phyloP scores from a whole-genome alignment of 2,888 invertebrate species.

The Camponotus fellah region DNA sequence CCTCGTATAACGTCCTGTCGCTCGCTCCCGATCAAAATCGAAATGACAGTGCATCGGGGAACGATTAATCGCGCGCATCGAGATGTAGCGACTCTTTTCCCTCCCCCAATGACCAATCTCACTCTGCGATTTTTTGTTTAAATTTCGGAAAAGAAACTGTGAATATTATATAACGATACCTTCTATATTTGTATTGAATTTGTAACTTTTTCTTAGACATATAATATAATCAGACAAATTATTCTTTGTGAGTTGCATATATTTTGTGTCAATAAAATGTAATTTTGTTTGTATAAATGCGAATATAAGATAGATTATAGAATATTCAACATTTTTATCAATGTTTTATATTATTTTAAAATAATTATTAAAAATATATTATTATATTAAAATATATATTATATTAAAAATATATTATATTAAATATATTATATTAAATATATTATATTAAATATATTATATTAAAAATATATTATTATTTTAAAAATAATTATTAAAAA shows the following conservation, averaged over 20 bases:
- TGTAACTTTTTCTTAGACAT: neutral
- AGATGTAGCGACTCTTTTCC: constrained; percentile 3
- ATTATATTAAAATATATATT: too few relatives aligned
- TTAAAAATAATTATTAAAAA: neutral
- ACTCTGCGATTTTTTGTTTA: neutral
- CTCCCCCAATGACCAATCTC: neutral
- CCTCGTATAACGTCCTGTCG: constrained; percentile 72
- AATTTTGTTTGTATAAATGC: neutral
- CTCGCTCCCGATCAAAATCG: constrained; percentile 75
- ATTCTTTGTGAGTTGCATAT: too few relatives aligned
- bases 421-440: too few relatives aligned
- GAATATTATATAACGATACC: neutral
- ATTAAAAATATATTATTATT: neutral
- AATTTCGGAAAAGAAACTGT: neutral
- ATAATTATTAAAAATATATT: neutral
- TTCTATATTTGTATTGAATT: neutral
- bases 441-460: too few relatives aligned
- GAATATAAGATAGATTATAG: neutral
- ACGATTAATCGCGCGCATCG: constrained; percentile 66
- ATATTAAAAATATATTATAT: too few relatives aligned
- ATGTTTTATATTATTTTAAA: neutral
- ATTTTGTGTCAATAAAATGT: neutral
- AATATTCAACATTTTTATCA: neutral
- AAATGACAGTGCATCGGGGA: constrained; percentile 72
- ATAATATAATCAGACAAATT: neutral